Base-by-base conservation (phyloP, 2,888 invertebrate species). In the Trichopria drosophilae region DNA sequence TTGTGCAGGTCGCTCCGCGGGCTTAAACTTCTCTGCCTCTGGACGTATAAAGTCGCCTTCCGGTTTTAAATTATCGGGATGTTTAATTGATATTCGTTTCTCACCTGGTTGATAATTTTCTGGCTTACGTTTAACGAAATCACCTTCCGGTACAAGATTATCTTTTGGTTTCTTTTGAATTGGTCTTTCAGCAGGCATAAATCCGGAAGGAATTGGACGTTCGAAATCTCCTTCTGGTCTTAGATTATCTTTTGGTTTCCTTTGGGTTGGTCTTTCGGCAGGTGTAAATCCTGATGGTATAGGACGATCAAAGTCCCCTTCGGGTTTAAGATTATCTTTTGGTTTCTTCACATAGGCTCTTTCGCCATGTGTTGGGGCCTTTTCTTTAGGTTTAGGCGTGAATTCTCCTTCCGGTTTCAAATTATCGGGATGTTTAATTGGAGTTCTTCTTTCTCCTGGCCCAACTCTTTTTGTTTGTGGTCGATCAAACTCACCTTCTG, bases 61-160 rank as follows among this genome's bases (percentile, higher is more conserved):
- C 4, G 80, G 78, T 12, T 61, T 64, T 1, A 83, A 64, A 61
- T 80, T 82, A 62, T 82, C 83, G 68, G 6, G 57, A 13, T 71
- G 78, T 41, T 65, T 70, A 9, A 70, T 76, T 0, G 66, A 71
- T 20, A 66, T 68, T 0, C 77, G 74, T 12, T 79, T 64, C 61
- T 80, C 50, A 6, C 46, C 63, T 31, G 64, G 57, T 26, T 65
- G 13, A 80, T 80, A 15, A 71, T 78, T 51, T 78, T 78, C 34
- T 80, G 60, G 60, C 13, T 51, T 51, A 0, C 79, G 79, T 16
- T 69, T 66, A 54, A 78, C 78, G 59, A 83, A 84, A 0, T 80
- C 79, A 1, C 84, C 84, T 71, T 84, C 84, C 0, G 80, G 75
- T 54, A 72, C 77, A 75, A 71, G 81, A 80, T 65, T 81, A 77